Base-by-base conservation (phyloP, 2,888 invertebrate genomes). In the Scelioninae gen. 1 region DNA sequence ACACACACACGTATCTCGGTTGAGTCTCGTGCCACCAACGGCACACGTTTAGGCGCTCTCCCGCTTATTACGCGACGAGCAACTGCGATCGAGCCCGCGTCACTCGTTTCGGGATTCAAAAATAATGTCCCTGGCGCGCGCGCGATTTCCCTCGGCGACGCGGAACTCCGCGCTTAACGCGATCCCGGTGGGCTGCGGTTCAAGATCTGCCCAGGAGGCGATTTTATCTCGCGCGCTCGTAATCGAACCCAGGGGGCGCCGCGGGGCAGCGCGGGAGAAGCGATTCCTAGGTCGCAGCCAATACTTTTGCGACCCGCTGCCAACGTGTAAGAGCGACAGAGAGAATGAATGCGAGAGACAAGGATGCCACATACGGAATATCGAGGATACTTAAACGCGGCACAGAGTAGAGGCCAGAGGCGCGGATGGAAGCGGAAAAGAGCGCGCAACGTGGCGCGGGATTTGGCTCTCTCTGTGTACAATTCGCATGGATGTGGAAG, bases 31-130 rank as follows among this genome's bases (percentile, higher is more conserved):
- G 85, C 84, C 87, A 85, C 84, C 85, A 77, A 82, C 83, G 83
- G 81, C 84, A 77, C 80, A 66, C 83, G 79, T 55, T 72, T 34
- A 13, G 43, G 40, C 77, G 83, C 81, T 85, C 85, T 71, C 74
- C 72, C 86, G 87, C 87, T 87, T 86, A 86, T 87, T 87, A 87
- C 86, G 85, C 86, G 86, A 69, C 84, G 86, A 86, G 81, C 84
- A 74, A 84, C 85, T 85, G 76, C 85, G 87, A 85, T 83, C 85
- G 16, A 77, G 78, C 81, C 75, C 72, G 53, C 60, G 79, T 81
- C 82, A 68, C 74, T 75, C 82, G 74, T 78, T 77, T 68, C 77
- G 63, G 76, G 58, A 58, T 51, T 78, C 58, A 65, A 83, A 84
- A 84, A 58, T 85, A 29, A 74, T 83, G 83, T 77, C 83, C 78